Conservation (phyloP, 2,888 invertebrate species). For the Pristionchus entomophagus region DNA sequence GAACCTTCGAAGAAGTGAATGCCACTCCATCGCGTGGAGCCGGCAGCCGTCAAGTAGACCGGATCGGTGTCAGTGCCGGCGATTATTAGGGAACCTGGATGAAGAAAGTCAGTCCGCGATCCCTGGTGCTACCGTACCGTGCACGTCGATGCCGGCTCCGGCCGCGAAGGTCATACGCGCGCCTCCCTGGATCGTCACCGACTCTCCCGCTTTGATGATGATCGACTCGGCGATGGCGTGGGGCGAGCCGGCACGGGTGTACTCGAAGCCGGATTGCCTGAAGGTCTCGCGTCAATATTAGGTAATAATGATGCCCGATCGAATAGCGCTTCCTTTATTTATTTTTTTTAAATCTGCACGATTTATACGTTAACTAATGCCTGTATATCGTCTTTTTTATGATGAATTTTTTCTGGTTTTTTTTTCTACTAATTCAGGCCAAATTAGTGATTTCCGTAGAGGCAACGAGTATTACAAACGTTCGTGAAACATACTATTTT, state of each 20-base stretch:
- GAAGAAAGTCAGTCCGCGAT: background rate
- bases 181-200: background rate
- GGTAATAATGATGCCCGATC: no score
- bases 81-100: background rate
- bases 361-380: no score
- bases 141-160: slow-evolving; percentile 20
- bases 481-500: no score
- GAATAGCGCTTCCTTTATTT: no score
- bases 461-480: no score
- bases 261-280: slow-evolving; percentile 6
- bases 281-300: no score
- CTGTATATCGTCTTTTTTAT: no score
- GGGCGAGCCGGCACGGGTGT: background rate
- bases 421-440: no score
- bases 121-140: background rate
- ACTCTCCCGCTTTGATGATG: background rate
- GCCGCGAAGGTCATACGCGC: background rate
- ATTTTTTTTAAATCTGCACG: no score
- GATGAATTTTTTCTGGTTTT: no score
- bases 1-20: background rate
- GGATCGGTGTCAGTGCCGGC: background rate
- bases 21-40: background rate
- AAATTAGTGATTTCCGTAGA: no score
- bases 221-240: background rate
- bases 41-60: background rate